Conservation (phyloP, 1,140 invertebrate species). For the Probaryconus sp. region DNA sequence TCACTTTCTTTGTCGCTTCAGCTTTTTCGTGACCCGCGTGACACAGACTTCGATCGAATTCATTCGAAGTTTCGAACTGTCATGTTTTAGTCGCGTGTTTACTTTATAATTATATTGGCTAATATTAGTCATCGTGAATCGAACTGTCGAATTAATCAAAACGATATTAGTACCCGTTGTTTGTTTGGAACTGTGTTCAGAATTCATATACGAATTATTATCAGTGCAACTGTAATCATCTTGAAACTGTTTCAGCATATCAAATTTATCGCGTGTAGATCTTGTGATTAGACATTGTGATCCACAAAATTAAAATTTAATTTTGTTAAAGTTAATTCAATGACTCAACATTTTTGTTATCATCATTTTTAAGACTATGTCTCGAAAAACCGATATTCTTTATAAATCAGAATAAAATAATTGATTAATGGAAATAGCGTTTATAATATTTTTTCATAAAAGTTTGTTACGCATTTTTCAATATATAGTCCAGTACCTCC, state of each 20-base stretch:
- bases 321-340: too few species aligned
- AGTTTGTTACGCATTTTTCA: too few species aligned
- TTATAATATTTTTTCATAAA: too few species aligned
- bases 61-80: too few species aligned
- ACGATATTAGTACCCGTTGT: slow-evolving; percentile 29
- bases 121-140: slow-evolving; percentile 21
- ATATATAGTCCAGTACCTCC: too few species aligned
- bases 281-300: too few species aligned
- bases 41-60: neutral
- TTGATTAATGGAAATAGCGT: too few species aligned
- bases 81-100: neutral
- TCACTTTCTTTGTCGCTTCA: neutral
- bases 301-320: too few species aligned
- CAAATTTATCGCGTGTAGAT: slow-evolving; percentile 4
- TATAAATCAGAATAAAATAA: too few species aligned
- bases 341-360: too few species aligned
- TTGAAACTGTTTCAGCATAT: slow-evolving; percentile 16
- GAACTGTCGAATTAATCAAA: slow-evolving; percentile 31
- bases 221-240: slow-evolving; percentile 30
- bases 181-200: slow-evolving; percentile 20
- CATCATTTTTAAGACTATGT: too few species aligned
- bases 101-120: slow-evolving; percentile 13
- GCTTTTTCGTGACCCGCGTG: neutral
- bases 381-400: too few species aligned
- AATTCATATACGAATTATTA: slow-evolving; percentile 34